These are phyloP conservation scores for Luperina testacea DNA, from an alignment of 2,888 invertebrate genomes.

Conservation along the genomic window DNA sequence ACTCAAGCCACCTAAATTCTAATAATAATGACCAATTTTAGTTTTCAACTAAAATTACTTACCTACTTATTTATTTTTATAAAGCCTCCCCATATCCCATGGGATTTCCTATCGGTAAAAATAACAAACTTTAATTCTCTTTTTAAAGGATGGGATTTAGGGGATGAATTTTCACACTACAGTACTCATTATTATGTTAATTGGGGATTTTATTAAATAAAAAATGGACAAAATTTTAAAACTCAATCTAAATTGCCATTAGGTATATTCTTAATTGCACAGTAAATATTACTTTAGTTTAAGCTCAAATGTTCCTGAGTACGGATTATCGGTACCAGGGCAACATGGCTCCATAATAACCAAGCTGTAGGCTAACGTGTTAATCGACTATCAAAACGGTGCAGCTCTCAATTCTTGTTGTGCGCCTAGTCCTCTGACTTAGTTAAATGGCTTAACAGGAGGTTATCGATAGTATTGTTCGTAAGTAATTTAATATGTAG, in stretches of 20 bases:
- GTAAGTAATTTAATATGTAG: conserved; percentile 2
- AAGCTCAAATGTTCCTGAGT: conserved; percentile 13
- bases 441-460: conserved; percentile 14
- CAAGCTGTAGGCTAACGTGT: conserved; percentile 17
- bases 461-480: conserved; percentile 20
- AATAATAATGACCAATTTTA: neutral
- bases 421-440: conserved; percentile 6
- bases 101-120: neutral
- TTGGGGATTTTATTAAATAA: neutral
- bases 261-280: neutral
- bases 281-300: conserved; percentile 1
- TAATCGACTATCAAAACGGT: conserved; percentile 53
- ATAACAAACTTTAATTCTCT: neutral
- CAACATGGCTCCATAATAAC: conserved; percentile 44
- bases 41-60: neutral
- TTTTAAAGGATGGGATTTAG: too few species aligned
- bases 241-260: neutral
- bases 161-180: neutral
- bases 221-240: neutral
- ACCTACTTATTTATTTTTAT: neutral
- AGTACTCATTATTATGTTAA: neutral
- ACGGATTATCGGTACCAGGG: conserved; percentile 29
- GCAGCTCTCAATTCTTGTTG: conserved; percentile 42
- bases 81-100: neutral
- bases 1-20: neutral